Conservation (phyloP, 2,113 vertebrate genomes). For the Plestiodon gilberti region DNA sequence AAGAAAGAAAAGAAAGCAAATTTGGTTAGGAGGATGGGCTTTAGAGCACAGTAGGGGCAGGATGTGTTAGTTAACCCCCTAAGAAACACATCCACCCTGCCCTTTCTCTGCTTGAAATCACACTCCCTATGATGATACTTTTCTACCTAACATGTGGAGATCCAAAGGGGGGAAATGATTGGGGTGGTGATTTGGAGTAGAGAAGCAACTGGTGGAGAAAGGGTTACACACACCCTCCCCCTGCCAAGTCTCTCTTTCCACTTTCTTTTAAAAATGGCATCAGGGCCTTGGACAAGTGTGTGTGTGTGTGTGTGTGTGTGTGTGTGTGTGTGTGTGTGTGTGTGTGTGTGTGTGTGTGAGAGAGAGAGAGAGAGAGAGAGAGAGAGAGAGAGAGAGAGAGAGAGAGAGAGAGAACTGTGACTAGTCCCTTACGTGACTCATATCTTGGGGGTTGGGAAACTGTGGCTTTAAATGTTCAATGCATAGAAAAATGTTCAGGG, state of each 20-base stretch:
- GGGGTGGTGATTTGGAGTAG: not conserved
- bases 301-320: not conserved
- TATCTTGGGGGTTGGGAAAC: not conserved
- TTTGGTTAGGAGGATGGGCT: not conserved
- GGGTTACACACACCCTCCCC: not conserved
- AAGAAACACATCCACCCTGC: too few species aligned
- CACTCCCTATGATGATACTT: not conserved
- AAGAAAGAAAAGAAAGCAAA: too few species aligned
- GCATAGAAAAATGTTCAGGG: not conserved
- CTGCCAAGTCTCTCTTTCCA: not conserved
- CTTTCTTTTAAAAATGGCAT: not conserved
- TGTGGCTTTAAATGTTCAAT: not conserved
- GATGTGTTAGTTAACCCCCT: not conserved
- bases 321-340: too few species aligned
- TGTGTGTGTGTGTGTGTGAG: too few species aligned
- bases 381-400: too few species aligned
- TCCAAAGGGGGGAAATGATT: not conserved
- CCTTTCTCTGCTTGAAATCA: not conserved
- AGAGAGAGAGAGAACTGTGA: too few species aligned
- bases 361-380: too few species aligned
- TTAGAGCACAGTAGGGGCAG: not conserved
- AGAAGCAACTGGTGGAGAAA: not conserved
- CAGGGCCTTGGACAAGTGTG: too few species aligned
- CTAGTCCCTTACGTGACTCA: not conserved
- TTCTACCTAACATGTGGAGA: not conserved